phyloP scores from a whole-genome alignment of 2,888 invertebrate genomes.

The Cryptosula pallasiana region DNA sequence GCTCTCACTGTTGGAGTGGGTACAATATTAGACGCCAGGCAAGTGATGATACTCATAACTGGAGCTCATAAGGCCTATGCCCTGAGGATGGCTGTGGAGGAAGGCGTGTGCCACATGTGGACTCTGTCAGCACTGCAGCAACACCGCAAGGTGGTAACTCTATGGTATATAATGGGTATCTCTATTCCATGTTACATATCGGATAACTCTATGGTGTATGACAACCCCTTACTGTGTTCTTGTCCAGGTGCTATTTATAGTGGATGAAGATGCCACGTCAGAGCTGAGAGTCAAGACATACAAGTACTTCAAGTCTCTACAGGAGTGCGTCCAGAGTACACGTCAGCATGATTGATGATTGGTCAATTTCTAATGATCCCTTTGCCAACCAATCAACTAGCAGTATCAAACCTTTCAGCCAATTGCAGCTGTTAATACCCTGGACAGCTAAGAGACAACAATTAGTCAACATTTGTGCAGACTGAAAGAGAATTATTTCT shows the following conservation, averaged over 20 bases:
- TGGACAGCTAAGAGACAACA: no score
- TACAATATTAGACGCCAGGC: constrained; percentile 91
- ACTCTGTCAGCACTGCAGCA: constrained; percentile 95
- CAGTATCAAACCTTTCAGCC: no score
- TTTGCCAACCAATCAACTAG: no score
- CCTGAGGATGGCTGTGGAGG: constrained; percentile 93
- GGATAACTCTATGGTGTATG: no score
- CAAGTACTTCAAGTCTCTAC: constrained; percentile 81
- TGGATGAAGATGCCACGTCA: constrained; percentile 94
- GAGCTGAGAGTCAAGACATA: constrained; percentile 96
- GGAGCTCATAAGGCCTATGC: constrained; percentile 95
- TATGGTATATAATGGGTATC: no score
- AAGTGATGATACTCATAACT: constrained; percentile 95
- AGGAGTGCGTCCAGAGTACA: constrained; percentile 48
- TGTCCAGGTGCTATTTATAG: constrained; percentile 74
- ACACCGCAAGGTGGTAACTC: constrained; percentile 67
- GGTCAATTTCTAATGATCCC: no score
- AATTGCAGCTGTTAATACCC: no score
- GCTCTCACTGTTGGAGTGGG: constrained; percentile 97
- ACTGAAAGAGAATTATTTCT: no score
- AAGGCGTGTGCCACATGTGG: constrained; percentile 99
- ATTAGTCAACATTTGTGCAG: no score
- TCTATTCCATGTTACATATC: no score
- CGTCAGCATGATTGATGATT: not conserved
- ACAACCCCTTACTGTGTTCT: not conserved